Base-by-base conservation (phyloP, 1,140 invertebrate genomes). In the Heliconius hewitsoni region DNA sequence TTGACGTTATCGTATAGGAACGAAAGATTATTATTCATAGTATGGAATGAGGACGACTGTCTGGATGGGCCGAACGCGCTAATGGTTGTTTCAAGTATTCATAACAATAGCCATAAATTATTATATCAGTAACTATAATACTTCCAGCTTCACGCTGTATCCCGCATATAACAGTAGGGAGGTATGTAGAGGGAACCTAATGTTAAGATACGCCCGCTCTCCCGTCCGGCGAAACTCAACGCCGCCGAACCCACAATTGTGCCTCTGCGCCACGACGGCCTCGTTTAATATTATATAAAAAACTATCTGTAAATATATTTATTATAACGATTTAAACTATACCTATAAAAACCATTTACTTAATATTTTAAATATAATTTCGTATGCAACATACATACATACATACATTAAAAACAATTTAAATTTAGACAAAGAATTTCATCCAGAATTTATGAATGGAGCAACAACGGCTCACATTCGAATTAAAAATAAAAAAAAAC, bases 11-110 rank as follows among this genome's bases (percentile, higher is more conserved):
- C 85, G 77, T 52, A 3, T 30, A 30, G 2, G 23, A 60, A 30
- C 23, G 42, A 70, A 57, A 71, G 73, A 76, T 66, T 83, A 85
- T 86, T 89, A 86, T 87, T 84, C 86, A 86, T 87, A 85, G 81
- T 84, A 84, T 84, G 84, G 81, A 89, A 88, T 83, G 85, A 82
- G 86, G 84, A 86, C 84, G 80, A 76, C 82, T 81, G 88, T 85
- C 85, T 84, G 84, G 80, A 81, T 82, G 76, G 82, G 78, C 76
- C 76, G 75, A 83, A 73, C 79, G 80, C 82, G 81, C 79, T 84
- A 86, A 82, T 85, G 82, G 77, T 80, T 81, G 73, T 82, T 79
- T 71, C 18, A 77, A 79, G 52, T 71, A 50, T 78, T 76, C 18
- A 13, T 23, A 55, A 78, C 50, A 76, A 73, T 74, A 34, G 0